Conservation (phyloP, 92 coral and sea anemone species). For the Pocillopora grandis region DNA sequence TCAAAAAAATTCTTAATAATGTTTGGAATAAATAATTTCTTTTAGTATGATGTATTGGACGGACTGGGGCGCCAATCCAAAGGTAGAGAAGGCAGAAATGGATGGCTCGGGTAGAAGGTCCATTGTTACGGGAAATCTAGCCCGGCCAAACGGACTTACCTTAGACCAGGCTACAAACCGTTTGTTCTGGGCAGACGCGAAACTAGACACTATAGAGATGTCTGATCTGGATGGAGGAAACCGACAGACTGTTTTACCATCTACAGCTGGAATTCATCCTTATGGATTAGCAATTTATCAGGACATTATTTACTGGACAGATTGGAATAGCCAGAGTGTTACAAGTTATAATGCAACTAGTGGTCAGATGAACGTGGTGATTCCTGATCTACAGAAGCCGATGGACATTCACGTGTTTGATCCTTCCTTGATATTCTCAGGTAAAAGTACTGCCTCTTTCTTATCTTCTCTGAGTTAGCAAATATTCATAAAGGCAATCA, state of each 20-base stretch:
- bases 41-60: constrained; percentile 54
- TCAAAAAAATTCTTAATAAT: too few species aligned
- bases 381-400: not conserved
- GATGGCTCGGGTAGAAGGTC: constrained; percentile 51
- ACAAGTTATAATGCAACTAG: constrained; percentile 3
- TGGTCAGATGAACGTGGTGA: not conserved
- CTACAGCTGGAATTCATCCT: constrained; percentile 30
- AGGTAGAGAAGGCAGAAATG: constrained; percentile 49
- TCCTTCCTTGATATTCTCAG: not conserved
- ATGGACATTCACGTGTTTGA: constrained; percentile 32
- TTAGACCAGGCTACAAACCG: constrained; percentile 43
- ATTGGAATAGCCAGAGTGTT: constrained; percentile 23
- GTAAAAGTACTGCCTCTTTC: not conserved
- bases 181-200: constrained; percentile 55
- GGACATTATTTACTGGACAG: constrained; percentile 32
- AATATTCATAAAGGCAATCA: too few species aligned
- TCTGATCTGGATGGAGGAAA: constrained; percentile 31
- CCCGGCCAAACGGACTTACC: constrained; percentile 34
- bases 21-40: not conserved
- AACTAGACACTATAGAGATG: constrained; percentile 55
- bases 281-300: constrained; percentile 31
- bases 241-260: constrained; percentile 20
- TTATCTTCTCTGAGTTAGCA: not conserved
- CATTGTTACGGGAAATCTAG: constrained; percentile 39
- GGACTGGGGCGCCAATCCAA: constrained; percentile 45